Conservation (phyloP, 2,797 vertebrate species). For the Tarsius wallacei region DNA sequence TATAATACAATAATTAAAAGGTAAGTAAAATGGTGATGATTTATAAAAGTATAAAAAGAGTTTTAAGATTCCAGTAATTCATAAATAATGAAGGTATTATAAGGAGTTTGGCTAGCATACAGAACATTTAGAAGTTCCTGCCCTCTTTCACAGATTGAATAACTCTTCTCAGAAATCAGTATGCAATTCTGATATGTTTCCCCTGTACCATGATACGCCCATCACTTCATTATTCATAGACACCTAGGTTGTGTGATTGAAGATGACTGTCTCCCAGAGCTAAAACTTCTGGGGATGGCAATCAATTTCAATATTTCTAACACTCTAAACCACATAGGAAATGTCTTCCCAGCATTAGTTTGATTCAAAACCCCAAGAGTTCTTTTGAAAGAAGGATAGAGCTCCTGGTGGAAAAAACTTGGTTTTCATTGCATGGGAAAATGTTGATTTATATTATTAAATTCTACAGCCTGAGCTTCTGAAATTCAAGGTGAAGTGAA, state of each 20-base stretch:
- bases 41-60: not conserved
- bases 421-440: not conserved
- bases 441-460: not conserved
- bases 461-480: not conserved
- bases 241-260: not conserved
- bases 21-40: not conserved
- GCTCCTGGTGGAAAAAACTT: not conserved
- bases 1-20: constrained; percentile 56
- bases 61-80: constrained; percentile 56
- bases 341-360: not conserved
- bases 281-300: not conserved
- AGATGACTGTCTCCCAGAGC: constrained; percentile 12
- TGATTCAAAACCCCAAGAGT: not conserved
- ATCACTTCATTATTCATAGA: constrained; percentile 58
- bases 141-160: constrained; percentile 55
- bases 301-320: constrained; percentile 52
- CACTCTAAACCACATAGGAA: not conserved
- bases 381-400: not conserved
- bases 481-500: not conserved
- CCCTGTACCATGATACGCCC: not conserved
- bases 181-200: not conserved
- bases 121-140: constrained; percentile 63
- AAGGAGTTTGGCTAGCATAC: not conserved
- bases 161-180: constrained; percentile 72
- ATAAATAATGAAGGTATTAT: constrained; percentile 61